Evolutionary conservation across 2,113 vertebrate genomes (phyloP).

Genomic region (Meleagris gallopavo): DNA sequence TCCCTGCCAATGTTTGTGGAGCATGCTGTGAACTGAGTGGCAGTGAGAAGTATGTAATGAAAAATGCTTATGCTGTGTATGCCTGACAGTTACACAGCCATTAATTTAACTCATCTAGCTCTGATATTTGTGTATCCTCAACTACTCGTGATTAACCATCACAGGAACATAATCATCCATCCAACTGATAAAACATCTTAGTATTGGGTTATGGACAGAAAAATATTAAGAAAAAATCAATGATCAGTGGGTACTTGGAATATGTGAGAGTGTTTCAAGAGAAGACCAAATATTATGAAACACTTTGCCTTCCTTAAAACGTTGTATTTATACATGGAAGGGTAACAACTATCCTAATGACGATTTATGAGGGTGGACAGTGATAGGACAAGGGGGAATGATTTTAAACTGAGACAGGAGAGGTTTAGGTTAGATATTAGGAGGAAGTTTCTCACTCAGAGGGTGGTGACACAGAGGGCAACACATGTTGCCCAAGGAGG

Average conservation of each 20-base stretch:
- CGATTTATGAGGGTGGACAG: too few species aligned
- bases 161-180: background rate
- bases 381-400: too few species aligned
- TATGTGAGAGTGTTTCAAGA: background rate
- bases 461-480: too few species aligned
- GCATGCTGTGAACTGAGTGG: constrained; percentile 35
- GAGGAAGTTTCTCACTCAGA: too few species aligned
- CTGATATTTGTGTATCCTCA: background rate
- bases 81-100: background rate
- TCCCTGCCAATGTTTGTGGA: constrained; percentile 54
- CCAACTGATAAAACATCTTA: background rate
- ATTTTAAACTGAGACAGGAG: too few species aligned
- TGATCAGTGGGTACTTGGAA: background rate
- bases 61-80: constrained; percentile 16
- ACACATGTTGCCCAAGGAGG: too few species aligned
- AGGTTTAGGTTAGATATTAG: too few species aligned
- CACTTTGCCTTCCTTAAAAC: background rate
- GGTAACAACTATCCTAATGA: background rate
- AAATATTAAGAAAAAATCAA: background rate
- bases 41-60: background rate
- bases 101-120: constrained; percentile 18
- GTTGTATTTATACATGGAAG: background rate
- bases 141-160: background rate
- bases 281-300: background rate
- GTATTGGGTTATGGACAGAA: background rate